phyloP scores from a whole-genome alignment of 2,888 invertebrate species.

The Hypselothyrea guttata region DNA sequence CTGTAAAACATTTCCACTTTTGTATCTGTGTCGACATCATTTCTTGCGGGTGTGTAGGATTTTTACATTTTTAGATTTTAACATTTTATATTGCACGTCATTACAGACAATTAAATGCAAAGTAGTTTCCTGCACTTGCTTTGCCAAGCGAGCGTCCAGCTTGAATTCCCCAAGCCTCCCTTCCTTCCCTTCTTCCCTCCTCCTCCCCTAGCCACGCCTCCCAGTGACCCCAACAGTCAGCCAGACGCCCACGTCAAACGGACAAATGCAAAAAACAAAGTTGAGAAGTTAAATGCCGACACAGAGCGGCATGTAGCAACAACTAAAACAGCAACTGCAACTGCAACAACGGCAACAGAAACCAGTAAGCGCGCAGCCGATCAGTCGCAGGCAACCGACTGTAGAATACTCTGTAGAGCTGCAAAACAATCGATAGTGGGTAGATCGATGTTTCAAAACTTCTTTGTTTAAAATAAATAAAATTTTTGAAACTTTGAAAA shows the following conservation, averaged over 20 bases:
- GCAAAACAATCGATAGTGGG: too few relatives aligned
- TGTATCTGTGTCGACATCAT: conserved; percentile 45
- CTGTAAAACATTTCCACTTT: conserved; percentile 53
- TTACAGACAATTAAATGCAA: conserved; percentile 83
- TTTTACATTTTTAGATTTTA: conserved; percentile 76
- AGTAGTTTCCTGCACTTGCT: conserved; percentile 82
- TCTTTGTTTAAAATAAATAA: too few relatives aligned
- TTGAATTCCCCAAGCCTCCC: conserved; percentile 17
- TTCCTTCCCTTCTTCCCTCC: conserved; percentile 4
- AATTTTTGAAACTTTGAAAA: too few relatives aligned
- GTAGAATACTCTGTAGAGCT: too few relatives aligned
- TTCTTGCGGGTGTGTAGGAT: conserved; percentile 26
- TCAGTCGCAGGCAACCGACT: too few relatives aligned
- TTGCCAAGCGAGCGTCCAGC: conserved; percentile 60
- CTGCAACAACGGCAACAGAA: conserved; percentile 7
- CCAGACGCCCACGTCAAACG: conserved; percentile 51
- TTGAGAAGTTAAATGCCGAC: conserved; percentile 79
- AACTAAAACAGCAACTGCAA: conserved; percentile 28
- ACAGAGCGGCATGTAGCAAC: conserved; percentile 69
- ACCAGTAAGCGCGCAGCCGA: too few relatives aligned
- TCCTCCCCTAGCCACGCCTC: not conserved
- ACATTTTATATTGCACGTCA: conserved; percentile 83
- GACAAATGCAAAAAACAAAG: conserved; percentile 64
- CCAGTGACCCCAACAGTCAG: not conserved
- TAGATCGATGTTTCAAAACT: too few relatives aligned